These are phyloP conservation scores for Nymphalis urticae DNA, from an alignment of 2,888 invertebrate species.

Conservation along the genomic window DNA sequence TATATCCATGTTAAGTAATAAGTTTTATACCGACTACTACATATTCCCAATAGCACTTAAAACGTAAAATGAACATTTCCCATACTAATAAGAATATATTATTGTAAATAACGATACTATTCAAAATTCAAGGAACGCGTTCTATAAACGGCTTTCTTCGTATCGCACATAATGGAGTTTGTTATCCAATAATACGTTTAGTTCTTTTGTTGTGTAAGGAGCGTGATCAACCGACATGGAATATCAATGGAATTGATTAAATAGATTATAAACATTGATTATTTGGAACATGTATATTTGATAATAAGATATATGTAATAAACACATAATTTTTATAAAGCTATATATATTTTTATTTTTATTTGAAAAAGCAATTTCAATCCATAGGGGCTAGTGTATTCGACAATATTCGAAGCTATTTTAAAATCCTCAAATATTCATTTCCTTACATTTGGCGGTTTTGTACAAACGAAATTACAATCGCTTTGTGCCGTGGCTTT, in stretches of 20 bases:
- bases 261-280: conserved; percentile 6
- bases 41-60: not conserved
- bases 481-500: too few species aligned
- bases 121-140: conserved; percentile 27
- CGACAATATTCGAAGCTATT: too few species aligned
- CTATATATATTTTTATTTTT: too few species aligned
- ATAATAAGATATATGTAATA: not conserved
- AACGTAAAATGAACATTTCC: conserved; percentile 19
- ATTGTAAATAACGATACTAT: conserved; percentile 23
- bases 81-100: conserved; percentile 21
- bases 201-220: conserved; percentile 8
- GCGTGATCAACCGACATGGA: conserved; percentile 5
- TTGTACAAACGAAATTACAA: too few species aligned
- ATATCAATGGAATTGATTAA: conserved; percentile 6
- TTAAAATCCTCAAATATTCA: not conserved
- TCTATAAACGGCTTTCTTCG: conserved; percentile 34
- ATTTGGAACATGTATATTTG: not conserved
- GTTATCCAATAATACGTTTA: conserved; percentile 18
- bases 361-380: too few species aligned
- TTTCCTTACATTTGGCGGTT: not conserved
- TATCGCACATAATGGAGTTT: conserved; percentile 26
- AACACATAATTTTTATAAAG: too few species aligned
- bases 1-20: not conserved
- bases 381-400: too few species aligned
- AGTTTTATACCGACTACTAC: not conserved